Percentiles rank a stretch among this genome's conserved stretches.
Conservation (phyloP, 2,113 vertebrate genomes). For the Pomatorhinus ruficollis region DNA sequence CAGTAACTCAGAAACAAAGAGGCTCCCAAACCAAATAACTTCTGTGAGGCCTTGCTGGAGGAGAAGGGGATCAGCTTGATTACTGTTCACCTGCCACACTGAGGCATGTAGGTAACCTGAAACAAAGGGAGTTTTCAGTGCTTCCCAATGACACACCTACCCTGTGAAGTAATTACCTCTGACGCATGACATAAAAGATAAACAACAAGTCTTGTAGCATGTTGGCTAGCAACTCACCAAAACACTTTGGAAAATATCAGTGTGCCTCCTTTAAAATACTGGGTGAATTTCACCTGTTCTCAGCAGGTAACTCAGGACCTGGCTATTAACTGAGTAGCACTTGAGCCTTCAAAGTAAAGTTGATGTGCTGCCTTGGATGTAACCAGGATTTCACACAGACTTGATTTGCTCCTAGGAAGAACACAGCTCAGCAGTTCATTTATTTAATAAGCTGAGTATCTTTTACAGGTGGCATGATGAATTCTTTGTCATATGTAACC, state of each 20-base stretch:
- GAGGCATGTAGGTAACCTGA: constrained; percentile 38
- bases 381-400: not conserved
- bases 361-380: not conserved
- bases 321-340: not conserved
- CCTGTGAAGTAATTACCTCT: constrained; percentile 64
- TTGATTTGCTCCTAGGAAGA: not conserved
- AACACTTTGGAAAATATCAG: constrained; percentile 41
- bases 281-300: not conserved
- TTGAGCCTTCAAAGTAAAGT: not conserved
- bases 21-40: constrained; percentile 36
- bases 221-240: constrained; percentile 65
- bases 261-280: not conserved
- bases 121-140: constrained; percentile 69
- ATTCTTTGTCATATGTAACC: not conserved
- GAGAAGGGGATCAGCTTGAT: constrained; percentile 19
- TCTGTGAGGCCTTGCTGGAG: constrained; percentile 37
- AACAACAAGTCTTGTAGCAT: constrained; percentile 8
- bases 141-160: constrained; percentile 60
- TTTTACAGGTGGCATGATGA: not conserved
- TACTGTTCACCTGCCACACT: constrained; percentile 36
- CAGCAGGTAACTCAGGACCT: not conserved
- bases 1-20: constrained; percentile 53
- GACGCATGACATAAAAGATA: constrained; percentile 59
- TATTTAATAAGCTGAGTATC: not conserved
- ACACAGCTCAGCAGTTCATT: not conserved